phyloP scores from a whole-genome alignment of 2,888 invertebrate species.

The Eueremaeus valkanovi region DNA sequence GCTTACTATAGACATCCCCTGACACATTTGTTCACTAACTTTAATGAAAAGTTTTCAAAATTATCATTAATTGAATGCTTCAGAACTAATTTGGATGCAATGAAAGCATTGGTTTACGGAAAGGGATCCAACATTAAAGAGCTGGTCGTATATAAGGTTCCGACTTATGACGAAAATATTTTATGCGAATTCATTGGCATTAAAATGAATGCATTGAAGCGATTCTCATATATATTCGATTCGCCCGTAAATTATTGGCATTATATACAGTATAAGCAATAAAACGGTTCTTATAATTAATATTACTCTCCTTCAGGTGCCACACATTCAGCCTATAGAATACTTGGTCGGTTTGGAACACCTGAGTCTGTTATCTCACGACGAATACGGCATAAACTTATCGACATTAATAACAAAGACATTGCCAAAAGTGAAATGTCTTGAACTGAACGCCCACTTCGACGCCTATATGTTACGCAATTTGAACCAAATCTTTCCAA shows the following conservation, averaged over 20 bases:
- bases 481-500: neutral
- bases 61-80: slow-evolving; percentile 14
- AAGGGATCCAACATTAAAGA: neutral
- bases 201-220: neutral
- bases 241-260: slow-evolving; percentile 12
- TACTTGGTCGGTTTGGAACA: neutral
- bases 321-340: neutral
- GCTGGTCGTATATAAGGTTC: neutral
- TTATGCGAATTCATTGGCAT: slow-evolving; percentile 7
- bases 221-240: neutral
- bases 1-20: slow-evolving; percentile 5
- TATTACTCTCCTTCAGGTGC: neutral
- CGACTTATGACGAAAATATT: slow-evolving; percentile 28
- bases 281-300: neutral
- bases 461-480: neutral
- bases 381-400: neutral
- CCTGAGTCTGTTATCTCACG: neutral
- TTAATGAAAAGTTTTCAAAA: neutral
- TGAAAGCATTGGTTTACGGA: slow-evolving; percentile 17
- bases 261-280: too few species aligned
- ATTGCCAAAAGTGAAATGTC: neutral
- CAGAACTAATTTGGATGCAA: slow-evolving; percentile 2
- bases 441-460: neutral
- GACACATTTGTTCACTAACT: neutral
- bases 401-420: neutral